phyloP scores from a whole-genome alignment of 1,140 invertebrate species.

The Steinernema khuongi region DNA sequence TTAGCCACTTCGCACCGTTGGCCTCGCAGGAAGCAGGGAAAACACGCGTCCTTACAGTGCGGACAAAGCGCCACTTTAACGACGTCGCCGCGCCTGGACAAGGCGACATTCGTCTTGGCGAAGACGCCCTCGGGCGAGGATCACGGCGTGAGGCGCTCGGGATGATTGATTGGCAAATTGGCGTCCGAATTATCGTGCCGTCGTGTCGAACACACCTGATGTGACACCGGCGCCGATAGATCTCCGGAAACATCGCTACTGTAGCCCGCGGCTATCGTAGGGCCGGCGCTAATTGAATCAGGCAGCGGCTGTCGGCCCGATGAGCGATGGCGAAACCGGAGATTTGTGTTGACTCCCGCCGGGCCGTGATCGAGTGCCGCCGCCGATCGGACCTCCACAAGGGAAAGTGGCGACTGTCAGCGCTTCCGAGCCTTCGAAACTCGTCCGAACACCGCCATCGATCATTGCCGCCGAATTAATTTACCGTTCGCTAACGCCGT shows the following conservation, averaged over 20 bases:
- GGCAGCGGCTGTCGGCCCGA: background rate
- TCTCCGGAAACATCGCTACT: background rate
- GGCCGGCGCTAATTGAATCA: constrained; percentile 7
- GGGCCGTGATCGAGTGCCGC: background rate
- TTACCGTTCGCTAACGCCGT: background rate
- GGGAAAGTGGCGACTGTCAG: too few relatives aligned
- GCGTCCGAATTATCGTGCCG: constrained; percentile 1
- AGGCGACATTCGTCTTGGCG: background rate
- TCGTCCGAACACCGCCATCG: background rate
- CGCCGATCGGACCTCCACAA: background rate
- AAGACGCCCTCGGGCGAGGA: background rate
- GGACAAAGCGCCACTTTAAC: background rate
- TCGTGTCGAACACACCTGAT: constrained; percentile 14
- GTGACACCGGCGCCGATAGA: background rate
- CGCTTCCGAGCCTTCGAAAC: background rate
- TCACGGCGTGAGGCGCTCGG: background rate
- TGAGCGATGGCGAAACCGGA: constrained; percentile 3
- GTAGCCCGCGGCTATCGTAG: background rate
- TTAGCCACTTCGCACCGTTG: background rate
- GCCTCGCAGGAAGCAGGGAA: background rate
- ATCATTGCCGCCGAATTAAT: background rate
- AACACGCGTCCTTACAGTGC: background rate
- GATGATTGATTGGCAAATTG: constrained; percentile 13
- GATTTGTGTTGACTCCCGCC: background rate
- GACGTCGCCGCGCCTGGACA: constrained; percentile 2